Evolutionary conservation across 1,140 invertebrate genomes (phyloP).

Genomic region (Drosophila varians): DNA sequence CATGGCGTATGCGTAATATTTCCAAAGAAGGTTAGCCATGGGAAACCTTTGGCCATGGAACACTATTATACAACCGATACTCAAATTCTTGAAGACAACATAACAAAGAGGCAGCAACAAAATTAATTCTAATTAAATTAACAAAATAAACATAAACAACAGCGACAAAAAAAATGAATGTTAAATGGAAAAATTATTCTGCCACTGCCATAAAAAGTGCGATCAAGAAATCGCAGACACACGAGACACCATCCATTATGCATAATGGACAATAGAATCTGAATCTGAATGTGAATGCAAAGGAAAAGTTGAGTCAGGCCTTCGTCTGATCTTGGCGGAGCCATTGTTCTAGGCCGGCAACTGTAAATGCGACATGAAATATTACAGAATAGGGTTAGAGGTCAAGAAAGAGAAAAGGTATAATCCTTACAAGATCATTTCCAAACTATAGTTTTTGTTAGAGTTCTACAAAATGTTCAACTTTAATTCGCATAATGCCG

Average conservation of each 20-base stretch:
- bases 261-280: conserved; percentile 42
- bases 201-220: conserved; percentile 65
- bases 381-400: background rate
- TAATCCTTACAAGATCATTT: background rate
- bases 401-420: background rate
- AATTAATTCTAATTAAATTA: conserved; percentile 72
- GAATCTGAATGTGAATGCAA: conserved; percentile 12
- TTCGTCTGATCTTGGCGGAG: conserved; percentile 31
- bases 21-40: conserved; percentile 23
- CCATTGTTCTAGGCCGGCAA: conserved; percentile 50
- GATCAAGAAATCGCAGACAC: conserved; percentile 63
- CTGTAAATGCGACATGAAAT: conserved; percentile 50
- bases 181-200: conserved; percentile 67
- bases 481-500: background rate
- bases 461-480: too few species aligned
- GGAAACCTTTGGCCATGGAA: conserved; percentile 39
- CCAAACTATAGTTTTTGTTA: too few species aligned
- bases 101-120: conserved; percentile 28
- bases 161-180: conserved; percentile 38
- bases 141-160: conserved; percentile 66
- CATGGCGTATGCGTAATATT: conserved; percentile 39
- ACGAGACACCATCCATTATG: conserved; percentile 41
- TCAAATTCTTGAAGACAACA: conserved; percentile 33
- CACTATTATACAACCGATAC: conserved; percentile 34
- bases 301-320: conserved; percentile 54